These are phyloP conservation scores for Geodia barretti DNA, from an alignment of 37 sponge, comb jelly and placozoan genomes.

Conservation along the genomic window DNA sequence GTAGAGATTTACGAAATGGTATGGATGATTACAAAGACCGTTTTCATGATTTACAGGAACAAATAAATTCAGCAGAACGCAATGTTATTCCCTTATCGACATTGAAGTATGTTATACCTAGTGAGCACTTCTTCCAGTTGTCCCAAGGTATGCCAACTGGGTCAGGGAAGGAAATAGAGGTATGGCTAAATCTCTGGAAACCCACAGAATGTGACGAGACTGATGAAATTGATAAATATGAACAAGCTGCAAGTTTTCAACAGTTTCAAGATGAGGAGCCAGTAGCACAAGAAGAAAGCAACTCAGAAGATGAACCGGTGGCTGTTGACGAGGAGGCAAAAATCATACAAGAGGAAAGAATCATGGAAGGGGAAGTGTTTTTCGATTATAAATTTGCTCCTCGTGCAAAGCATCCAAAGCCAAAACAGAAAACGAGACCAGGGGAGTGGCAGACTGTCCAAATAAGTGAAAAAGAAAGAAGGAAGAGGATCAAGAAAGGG, in stretches of 20 bases:
- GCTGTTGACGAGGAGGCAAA: conserved; percentile 38
- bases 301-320: too few species aligned
- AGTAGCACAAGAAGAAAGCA: conserved; percentile 22
- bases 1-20: background rate
- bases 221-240: background rate
- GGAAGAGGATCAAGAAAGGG: conserved; percentile 24
- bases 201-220: conserved; percentile 1
- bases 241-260: too few species aligned
- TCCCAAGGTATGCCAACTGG: background rate
- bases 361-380: conserved; percentile 31
- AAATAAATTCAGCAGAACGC: background rate
- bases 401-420: background rate
- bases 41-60: background rate
- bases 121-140: background rate
- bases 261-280: background rate
- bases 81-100: background rate
- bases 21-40: conserved; percentile 8
- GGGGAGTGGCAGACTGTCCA: conserved; percentile 9
- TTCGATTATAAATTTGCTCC: too few species aligned
- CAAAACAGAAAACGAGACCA: background rate
- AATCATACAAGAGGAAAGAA: conserved; percentile 44
- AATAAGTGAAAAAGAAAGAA: conserved; percentile 27
- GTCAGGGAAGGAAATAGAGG: conserved; percentile 48
- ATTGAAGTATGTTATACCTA: conserved; percentile 17
- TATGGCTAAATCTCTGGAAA: conserved; percentile 66